Evolutionary conservation across 2,888 invertebrate genomes (phyloP).

Genomic region (Aspidapion aeneum): DNA sequence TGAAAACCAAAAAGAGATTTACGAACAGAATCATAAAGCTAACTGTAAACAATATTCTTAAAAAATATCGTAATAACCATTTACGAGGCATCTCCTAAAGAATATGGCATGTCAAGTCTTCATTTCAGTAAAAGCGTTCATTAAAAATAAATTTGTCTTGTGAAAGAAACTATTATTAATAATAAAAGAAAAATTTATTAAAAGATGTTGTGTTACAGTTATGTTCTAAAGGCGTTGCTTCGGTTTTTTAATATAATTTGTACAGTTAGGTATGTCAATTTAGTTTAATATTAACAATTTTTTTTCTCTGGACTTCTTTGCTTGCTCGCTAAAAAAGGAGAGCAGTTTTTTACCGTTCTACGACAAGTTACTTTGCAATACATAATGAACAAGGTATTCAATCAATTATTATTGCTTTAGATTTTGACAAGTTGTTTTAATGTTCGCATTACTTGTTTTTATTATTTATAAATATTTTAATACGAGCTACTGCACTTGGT

Average conservation of each 20-base stretch:
- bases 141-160: neutral
- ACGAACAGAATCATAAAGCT: neutral
- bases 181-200: neutral
- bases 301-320: neutral
- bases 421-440: no score
- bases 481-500: no score
- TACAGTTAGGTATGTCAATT: neutral
- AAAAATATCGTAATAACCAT: neutral
- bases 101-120: neutral
- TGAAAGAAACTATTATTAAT: neutral
- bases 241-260: neutral
- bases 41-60: neutral
- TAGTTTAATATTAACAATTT: neutral
- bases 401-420: no score
- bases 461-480: no score
- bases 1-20: neutral
- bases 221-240: neutral
- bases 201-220: neutral
- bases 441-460: no score
- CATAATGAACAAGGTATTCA: no score
- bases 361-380: no score
- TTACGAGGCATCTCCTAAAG: neutral
- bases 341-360: neutral
- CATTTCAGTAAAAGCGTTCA: neutral
- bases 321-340: neutral